Conservation (phyloP, 92 coral and sea anemone species). For the Epizoanthus ramosus region DNA sequence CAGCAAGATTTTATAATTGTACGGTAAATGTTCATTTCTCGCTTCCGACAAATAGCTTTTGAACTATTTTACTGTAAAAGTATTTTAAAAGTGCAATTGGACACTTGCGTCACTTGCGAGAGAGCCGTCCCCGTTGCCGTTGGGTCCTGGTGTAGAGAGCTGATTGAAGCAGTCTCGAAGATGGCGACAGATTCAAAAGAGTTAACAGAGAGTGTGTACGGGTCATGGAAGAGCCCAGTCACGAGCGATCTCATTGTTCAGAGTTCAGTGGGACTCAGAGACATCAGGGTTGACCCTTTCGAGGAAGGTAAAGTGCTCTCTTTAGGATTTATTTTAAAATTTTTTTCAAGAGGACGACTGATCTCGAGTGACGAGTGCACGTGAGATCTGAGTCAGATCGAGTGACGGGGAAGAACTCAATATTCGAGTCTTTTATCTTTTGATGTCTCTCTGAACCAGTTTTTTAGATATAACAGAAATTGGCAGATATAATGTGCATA, state of each 20-base stretch:
- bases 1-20: no score
- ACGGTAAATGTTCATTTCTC: no score
- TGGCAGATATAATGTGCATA: no score
- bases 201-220: conserved; percentile 58
- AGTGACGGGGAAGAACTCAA: no score
- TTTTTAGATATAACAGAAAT: no score
- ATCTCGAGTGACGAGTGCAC: not conserved
- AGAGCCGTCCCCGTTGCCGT: no score
- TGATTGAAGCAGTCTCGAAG: not conserved
- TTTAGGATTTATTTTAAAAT: not conserved
- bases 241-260: conserved; percentile 75
- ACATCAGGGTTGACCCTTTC: conserved; percentile 73
- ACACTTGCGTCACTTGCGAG: no score
- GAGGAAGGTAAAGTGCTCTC: conserved; percentile 59
- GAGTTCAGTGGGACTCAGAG: conserved; percentile 57
- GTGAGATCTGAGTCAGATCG: not conserved
- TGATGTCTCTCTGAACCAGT: no score
- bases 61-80: no score
- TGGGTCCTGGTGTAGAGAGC: not conserved
- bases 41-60: no score
- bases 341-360: not conserved
- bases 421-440: no score
- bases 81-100: no score
- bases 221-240: conserved; percentile 93
- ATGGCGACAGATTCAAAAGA: conserved; percentile 39